Percentiles rank a stretch among this genome's conserved stretches.
Conservation (phyloP, 2,888 invertebrate species). For the Cryptus armator region DNA sequence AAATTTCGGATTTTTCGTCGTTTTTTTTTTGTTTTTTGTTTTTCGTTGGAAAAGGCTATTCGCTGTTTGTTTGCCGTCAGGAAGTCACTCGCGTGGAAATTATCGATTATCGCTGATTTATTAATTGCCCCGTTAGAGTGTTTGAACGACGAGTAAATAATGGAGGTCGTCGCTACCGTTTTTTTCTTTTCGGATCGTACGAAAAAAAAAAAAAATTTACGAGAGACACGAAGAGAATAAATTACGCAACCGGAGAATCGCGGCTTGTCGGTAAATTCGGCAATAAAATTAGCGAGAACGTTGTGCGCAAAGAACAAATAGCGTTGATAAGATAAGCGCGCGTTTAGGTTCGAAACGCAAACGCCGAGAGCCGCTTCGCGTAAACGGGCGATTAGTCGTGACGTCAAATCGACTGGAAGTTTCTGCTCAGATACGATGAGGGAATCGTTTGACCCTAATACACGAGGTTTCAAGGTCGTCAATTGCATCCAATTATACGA, state of each 20-base stretch:
- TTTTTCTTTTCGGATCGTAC: neutral
- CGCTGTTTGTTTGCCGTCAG: neutral
- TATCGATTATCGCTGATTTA: neutral
- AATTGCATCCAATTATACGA: conserved; percentile 72
- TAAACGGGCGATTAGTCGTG: conserved; percentile 27
- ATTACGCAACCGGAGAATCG: neutral
- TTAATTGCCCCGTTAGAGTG: neutral
- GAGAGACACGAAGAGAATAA: neutral
- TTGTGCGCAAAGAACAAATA: neutral
- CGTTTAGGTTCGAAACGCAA: conserved; percentile 43
- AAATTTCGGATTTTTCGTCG: no score
- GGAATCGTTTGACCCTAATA: conserved; percentile 73
- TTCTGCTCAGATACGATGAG: conserved; percentile 47
- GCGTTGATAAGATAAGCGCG: conserved; percentile 34
- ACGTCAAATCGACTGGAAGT: conserved; percentile 63
- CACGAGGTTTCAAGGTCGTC: conserved; percentile 72
- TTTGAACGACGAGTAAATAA: neutral
- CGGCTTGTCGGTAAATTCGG: neutral
- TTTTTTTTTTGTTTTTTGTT: neutral
- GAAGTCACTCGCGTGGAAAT: neutral
- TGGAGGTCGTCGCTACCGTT: neutral
- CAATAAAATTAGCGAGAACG: neutral
- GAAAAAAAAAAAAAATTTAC: neutral
- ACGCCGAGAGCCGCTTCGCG: neutral
- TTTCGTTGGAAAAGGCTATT: neutral